Percentiles rank a stretch among this genome's conserved stretches.
Evolutionary conservation across 2,797 vertebrate genomes (phyloP).

Genomic region (Pipistrellus pygmaeus): DNA sequence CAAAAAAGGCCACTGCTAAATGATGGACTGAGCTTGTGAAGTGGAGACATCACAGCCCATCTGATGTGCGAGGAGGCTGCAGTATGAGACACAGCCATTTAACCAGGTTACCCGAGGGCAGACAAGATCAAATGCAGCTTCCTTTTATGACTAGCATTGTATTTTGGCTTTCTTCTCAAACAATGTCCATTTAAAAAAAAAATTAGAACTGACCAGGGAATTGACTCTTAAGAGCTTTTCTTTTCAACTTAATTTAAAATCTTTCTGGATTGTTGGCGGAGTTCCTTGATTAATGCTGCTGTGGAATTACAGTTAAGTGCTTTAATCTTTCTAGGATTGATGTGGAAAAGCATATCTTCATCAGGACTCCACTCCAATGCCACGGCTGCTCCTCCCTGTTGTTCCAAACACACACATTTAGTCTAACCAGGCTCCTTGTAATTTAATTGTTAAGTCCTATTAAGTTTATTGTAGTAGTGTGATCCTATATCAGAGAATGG

Average conservation of each 20-base stretch:
- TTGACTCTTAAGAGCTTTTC: slow-evolving; percentile 71
- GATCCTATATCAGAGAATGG: not conserved
- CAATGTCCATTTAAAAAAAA: slow-evolving; percentile 74
- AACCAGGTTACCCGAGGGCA: slow-evolving; percentile 85
- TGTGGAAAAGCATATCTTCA: slow-evolving; percentile 71
- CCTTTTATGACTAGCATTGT: slow-evolving; percentile 88
- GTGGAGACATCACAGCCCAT: slow-evolving; percentile 88
- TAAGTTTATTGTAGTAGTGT: slow-evolving; percentile 68
- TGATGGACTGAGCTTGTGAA: slow-evolving; percentile 87
- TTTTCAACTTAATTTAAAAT: slow-evolving; percentile 82
- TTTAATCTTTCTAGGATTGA: slow-evolving; percentile 79
- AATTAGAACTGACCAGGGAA: slow-evolving; percentile 73
- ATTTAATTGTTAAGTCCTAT: slow-evolving; percentile 69
- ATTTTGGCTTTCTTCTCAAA: slow-evolving; percentile 87
- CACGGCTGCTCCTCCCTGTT: not conserved
- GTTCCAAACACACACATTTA: slow-evolving; percentile 33
- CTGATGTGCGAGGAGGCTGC: slow-evolving; percentile 85
- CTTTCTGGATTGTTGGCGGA: slow-evolving; percentile 77
- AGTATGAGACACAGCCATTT: slow-evolving; percentile 81
- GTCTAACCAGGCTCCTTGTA: slow-evolving; percentile 47
- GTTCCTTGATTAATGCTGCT: slow-evolving; percentile 80
- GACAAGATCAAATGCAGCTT: slow-evolving; percentile 86
- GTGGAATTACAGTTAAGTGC: slow-evolving; percentile 75
- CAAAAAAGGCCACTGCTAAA: slow-evolving; percentile 92
- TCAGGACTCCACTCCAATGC: not conserved